These are phyloP conservation scores for Amblyraja radiata DNA, from an alignment of 2,797 vertebrate species.

Conservation along the genomic window DNA sequence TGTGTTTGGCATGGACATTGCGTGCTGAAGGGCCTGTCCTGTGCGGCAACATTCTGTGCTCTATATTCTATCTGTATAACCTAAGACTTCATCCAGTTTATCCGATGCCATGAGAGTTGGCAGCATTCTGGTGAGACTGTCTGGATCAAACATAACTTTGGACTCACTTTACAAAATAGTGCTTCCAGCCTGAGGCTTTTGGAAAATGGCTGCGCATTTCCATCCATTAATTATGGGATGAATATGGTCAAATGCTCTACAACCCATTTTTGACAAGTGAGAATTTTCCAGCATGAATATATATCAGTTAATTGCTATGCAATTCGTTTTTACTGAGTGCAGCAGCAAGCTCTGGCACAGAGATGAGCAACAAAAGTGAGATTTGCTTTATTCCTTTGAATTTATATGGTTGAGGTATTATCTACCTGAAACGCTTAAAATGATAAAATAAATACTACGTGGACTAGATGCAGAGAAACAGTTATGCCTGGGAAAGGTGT, in stretches of 20 bases:
- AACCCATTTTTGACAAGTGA: not conserved
- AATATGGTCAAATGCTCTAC: not conserved
- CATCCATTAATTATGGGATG: not conserved
- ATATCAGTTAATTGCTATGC: not conserved
- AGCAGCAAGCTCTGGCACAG: not conserved
- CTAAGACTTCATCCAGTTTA: not conserved
- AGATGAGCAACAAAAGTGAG: not conserved
- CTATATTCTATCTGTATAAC: too few relatives aligned
- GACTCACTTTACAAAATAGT: not conserved
- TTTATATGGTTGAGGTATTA: not conserved
- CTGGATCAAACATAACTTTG: not conserved
- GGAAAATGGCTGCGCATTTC: not conserved
- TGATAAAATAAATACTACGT: not conserved
- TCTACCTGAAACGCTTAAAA: not conserved
- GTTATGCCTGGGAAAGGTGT: not conserved
- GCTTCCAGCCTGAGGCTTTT: not conserved
- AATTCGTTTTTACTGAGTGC: not conserved
- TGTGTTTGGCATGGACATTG: too few relatives aligned
- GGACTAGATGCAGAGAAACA: not conserved
- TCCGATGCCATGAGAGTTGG: not conserved
- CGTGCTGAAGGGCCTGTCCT: too few relatives aligned
- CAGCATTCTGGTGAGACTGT: not conserved
- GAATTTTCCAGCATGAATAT: not conserved
- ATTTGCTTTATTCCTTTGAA: not conserved
- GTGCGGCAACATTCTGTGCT: too few relatives aligned